Evolutionary conservation across 37 sponge, comb jelly and placozoan genomes (phyloP), one percentile per base, ranked within the genome.

Genomic region (Oopsacas minuta): DNA sequence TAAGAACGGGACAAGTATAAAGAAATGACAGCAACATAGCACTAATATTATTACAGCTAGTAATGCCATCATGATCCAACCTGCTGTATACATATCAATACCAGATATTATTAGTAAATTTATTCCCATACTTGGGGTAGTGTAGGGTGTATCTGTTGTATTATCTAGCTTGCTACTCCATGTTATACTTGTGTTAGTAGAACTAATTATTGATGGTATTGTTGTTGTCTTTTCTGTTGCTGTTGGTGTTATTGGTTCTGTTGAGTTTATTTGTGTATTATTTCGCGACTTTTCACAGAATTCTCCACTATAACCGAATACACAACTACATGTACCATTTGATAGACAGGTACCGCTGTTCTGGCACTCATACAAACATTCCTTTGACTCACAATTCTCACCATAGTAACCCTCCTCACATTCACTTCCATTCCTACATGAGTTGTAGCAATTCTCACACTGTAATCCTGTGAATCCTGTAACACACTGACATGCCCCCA

Each of bases 351-450:
- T 61, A 7, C 20, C 30, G 5, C 28, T 61, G 28, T 61, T 61
- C 75, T 3, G 1, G 30, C 75, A 61, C 7, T 61, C 30, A 25
- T 10, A 3, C 1, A 12, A 25, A 34, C 75, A 61, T 61, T 61
- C 22, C 5, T 61, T 61, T 10, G 20, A 61, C 30, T 61, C 75
- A 61, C 75, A 61, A 7, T 3, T 12, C 1, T 61, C 75, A 25
- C 75, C 75, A 12, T 61, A n/a, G 22, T 61, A 61, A 5, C 75
- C 75, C 28, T 61, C 17, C 30, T 61, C 28, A n/a, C 75, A 61
- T 61, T 61, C 75, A 3, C 75, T 34, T 61, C 75, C 75, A 61
- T n/a, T 61, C 75, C 7, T n/a, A 12, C 75, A 61, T n/a, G 75
- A 25, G 22, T 5, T n/a, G 30, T 61, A 32, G 75, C 75, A 61